A percentile compares a stretch with the other conserved stretches of the same genome.
Evolutionary conservation across 2,797 vertebrate species (phyloP).

Genomic region (Tolypeutes matacus): DNA sequence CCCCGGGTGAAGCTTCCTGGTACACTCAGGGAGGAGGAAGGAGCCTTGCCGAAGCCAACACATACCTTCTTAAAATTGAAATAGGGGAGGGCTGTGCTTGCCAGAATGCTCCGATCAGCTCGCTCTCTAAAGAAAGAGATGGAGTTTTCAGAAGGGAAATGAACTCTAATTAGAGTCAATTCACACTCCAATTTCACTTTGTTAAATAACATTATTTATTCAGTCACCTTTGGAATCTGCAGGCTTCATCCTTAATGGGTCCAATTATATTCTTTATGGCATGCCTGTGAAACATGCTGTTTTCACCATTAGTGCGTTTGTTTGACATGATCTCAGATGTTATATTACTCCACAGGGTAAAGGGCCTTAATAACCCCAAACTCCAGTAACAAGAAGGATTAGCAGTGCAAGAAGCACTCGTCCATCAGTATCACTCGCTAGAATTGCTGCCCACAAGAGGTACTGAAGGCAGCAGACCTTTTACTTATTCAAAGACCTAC

Average conservation of each 20-base stretch:
- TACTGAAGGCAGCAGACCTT: slow-evolving; percentile 14
- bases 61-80: neutral
- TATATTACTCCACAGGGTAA: slow-evolving; percentile 74
- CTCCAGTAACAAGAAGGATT: slow-evolving; percentile 30
- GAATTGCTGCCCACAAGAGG: neutral
- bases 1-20: neutral
- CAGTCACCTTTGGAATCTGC: slow-evolving; percentile 72
- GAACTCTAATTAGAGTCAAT: slow-evolving; percentile 38
- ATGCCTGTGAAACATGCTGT: slow-evolving; percentile 63
- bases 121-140: neutral
- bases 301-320: slow-evolving; percentile 67
- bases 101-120: neutral
- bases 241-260: slow-evolving; percentile 71
- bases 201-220: slow-evolving; percentile 75
- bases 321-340: slow-evolving; percentile 54
- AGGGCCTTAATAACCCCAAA: slow-evolving; percentile 53
- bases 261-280: slow-evolving; percentile 68
- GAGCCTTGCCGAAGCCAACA: neutral
- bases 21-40: too few relatives aligned
- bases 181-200: slow-evolving; percentile 60
- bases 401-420: slow-evolving; percentile 21
- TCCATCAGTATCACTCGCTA: slow-evolving; percentile 59
- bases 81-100: neutral
- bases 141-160: slow-evolving; percentile 57
- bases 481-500: slow-evolving; percentile 25